Conservation (phyloP, 2,113 vertebrate species). For the Eubucco bourcierii region DNA sequence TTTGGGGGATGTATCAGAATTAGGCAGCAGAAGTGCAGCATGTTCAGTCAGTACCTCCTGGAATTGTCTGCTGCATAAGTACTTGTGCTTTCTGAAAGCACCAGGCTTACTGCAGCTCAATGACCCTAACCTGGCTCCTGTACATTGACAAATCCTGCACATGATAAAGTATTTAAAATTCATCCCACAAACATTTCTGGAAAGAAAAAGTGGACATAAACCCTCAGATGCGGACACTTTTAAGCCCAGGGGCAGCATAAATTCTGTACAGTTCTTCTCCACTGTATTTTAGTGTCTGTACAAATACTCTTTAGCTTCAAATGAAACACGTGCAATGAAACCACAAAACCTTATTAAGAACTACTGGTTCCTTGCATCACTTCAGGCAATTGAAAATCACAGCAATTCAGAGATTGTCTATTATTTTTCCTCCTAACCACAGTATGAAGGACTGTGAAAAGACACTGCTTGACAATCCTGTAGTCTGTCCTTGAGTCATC, state of each 20-base stretch:
- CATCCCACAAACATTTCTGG: background rate
- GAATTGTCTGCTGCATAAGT: background rate
- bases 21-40: background rate
- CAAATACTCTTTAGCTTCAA: slow-evolving; percentile 22
- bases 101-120: background rate
- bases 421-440: background rate
- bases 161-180: slow-evolving; percentile 18
- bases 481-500: background rate
- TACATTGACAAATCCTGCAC: background rate
- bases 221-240: background rate
- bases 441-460: background rate
- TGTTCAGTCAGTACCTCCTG: background rate
- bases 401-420: background rate
- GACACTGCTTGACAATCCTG: background rate
- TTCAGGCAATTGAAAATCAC: slow-evolving; percentile 9
- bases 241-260: background rate
- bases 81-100: background rate
- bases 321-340: slow-evolving; percentile 17
- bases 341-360: background rate
- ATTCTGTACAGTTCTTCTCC: background rate
- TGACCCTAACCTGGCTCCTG: background rate
- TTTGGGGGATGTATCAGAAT: background rate
- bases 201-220: background rate
- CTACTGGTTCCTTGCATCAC: background rate
- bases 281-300: slow-evolving; percentile 1